phyloP scores from a whole-genome alignment of 1,140 invertebrate species.

The Drosophila lacteicornis region DNA sequence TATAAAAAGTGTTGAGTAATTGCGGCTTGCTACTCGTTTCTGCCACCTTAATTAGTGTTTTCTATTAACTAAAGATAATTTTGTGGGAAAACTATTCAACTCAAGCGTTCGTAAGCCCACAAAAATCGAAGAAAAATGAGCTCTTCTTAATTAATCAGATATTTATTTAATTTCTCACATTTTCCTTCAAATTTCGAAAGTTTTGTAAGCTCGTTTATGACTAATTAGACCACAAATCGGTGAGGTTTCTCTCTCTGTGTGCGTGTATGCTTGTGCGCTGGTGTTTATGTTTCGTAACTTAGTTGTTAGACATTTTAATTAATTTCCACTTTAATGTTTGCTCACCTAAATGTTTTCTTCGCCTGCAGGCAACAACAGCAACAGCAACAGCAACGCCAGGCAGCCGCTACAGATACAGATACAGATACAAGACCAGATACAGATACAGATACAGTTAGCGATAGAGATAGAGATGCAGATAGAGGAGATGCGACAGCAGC shows the following conservation, averaged over 20 bases:
- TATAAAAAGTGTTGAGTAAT: background rate
- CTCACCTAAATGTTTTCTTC: conserved; percentile 61
- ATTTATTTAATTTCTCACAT: too few relatives aligned
- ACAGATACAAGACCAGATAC: conserved; percentile 12
- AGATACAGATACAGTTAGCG: conserved; percentile 1
- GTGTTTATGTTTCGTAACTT: conserved; percentile 34
- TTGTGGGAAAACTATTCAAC: too few relatives aligned
- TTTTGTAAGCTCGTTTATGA: too few relatives aligned
- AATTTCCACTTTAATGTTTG: conserved; percentile 68
- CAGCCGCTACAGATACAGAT: conserved; percentile 11
- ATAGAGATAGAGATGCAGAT: conserved; percentile 3
- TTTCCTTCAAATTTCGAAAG: too few relatives aligned
- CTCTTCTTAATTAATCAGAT: too few relatives aligned
- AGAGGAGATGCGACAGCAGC: conserved; percentile 27
- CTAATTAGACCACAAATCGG: too few relatives aligned
- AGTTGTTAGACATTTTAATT: conserved; percentile 60
- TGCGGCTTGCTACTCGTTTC: too few relatives aligned
- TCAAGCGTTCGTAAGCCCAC: too few relatives aligned
- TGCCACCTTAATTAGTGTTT: too few relatives aligned
- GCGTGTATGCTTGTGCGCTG: background rate
- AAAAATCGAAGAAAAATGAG: background rate
- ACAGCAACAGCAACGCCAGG: conserved; percentile 8
- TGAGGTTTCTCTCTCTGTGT: background rate
- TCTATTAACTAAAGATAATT: too few relatives aligned
- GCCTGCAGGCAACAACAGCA: conserved; percentile 46